Evolutionary conservation across 2,113 vertebrate species (phyloP).

Genomic region (Semnopithecus entellus): DNA sequence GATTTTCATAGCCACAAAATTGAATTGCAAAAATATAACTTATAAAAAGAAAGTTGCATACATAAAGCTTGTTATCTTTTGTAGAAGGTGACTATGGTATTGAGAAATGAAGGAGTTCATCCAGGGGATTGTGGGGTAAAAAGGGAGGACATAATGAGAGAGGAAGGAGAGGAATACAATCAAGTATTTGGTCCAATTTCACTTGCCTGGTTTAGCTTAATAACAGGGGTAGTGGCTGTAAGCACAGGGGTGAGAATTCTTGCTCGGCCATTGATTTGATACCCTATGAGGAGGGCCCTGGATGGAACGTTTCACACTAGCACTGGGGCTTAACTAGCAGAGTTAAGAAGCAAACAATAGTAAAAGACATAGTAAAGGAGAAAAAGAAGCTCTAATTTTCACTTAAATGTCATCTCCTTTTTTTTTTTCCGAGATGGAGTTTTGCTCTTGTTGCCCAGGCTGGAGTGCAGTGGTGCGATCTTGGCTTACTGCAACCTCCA

Average conservation of each 20-base stretch:
- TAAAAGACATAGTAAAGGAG: background rate
- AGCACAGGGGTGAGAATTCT: background rate
- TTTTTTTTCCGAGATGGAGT: background rate
- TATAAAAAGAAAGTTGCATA: background rate
- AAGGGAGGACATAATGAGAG: background rate
- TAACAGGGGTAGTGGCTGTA: background rate
- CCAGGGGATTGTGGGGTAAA: background rate
- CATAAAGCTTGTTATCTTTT: conserved; percentile 35
- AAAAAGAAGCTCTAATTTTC: background rate
- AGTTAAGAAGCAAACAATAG: background rate
- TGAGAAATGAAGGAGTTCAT: background rate
- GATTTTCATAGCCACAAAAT: conserved; percentile 56
- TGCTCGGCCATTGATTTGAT: background rate
- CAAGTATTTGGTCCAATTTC: background rate
- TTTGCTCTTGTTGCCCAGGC: too few relatives aligned
- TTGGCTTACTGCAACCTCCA: too few relatives aligned
- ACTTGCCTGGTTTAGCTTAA: background rate
- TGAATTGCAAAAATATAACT: conserved; percentile 50
- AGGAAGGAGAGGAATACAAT: background rate
- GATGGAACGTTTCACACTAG: background rate
- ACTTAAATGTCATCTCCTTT: background rate
- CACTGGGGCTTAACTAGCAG: background rate
- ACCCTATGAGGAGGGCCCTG: background rate
- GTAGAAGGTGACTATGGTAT: background rate
- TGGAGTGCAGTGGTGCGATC: too few relatives aligned